Evolutionary conservation across 2,113 vertebrate species (phyloP).

Genomic region (Kryptolebias marmoratus): DNA sequence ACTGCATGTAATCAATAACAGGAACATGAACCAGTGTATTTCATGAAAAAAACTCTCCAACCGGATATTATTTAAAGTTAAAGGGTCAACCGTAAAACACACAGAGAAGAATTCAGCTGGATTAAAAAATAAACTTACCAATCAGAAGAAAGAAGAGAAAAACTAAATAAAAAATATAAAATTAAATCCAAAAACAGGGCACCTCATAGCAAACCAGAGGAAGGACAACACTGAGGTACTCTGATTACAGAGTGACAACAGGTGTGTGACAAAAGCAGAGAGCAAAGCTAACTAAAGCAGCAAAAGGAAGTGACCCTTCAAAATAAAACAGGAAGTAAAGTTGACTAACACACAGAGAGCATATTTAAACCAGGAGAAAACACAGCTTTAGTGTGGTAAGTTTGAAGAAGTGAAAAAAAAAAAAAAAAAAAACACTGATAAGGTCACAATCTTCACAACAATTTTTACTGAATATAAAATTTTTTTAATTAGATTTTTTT

Average conservation of each 20-base stretch:
- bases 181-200: neutral
- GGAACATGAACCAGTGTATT: too few species aligned
- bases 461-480: too few species aligned
- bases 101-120: neutral
- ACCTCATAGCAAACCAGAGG: neutral
- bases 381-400: neutral
- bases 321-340: constrained; percentile 1
- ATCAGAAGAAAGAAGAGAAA: neutral
- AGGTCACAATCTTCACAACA: too few species aligned
- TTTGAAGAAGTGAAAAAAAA: neutral
- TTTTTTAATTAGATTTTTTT: too few species aligned
- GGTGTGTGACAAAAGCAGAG: neutral
- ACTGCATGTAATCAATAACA: too few species aligned
- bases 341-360: neutral
- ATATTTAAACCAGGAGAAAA: neutral
- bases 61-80: neutral
- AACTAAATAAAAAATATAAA: neutral
- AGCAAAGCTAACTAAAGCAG: neutral
- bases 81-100: neutral
- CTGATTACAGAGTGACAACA: neutral
- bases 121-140: neutral
- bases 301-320: neutral
- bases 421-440: neutral
- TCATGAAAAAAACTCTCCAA: too few species aligned
- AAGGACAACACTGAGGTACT: neutral